Evolutionary conservation across 2,113 vertebrate genomes (phyloP).

Genomic region (Taxidea taxus): DNA sequence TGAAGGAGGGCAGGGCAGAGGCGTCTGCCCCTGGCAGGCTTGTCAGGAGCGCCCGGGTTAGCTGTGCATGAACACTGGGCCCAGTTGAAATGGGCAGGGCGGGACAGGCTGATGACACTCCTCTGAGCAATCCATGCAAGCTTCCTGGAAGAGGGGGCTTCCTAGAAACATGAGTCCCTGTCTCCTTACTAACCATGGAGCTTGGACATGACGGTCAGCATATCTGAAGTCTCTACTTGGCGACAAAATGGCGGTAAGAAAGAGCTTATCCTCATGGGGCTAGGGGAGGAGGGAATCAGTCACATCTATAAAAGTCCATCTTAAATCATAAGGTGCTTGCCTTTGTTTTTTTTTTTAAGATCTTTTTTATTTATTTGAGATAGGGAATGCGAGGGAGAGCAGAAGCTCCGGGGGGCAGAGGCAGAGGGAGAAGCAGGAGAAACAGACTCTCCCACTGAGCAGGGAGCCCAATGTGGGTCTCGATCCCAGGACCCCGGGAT

Average conservation of each 20-base stretch:
- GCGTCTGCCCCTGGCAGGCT: not conserved
- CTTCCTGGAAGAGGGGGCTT: not conserved
- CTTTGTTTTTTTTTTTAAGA: not conserved
- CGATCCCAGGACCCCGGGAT: not conserved
- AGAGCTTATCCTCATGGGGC: not conserved
- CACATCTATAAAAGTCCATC: not conserved
- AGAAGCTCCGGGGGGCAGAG: not conserved
- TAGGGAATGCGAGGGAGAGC: not conserved
- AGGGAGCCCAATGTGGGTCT: not conserved
- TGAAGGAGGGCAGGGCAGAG: not conserved
- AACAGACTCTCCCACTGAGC: not conserved
- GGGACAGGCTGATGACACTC: not conserved
- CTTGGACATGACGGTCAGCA: not conserved
- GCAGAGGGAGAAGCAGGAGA: not conserved
- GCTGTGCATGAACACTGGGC: not conserved
- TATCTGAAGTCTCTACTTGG: not conserved
- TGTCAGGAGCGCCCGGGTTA: fast-evolving
- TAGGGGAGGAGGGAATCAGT: not conserved
- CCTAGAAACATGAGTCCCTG: no score
- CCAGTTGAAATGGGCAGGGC: not conserved
- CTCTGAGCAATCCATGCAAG: not conserved
- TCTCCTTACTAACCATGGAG: not conserved
- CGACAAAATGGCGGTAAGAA: not conserved
- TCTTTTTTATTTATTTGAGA: not conserved
- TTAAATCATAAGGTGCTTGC: not conserved